Evolutionary conservation across 2,113 vertebrate species (phyloP), one percentile per base, ranked within the genome.

Genomic region (Coracopsis vasa): DNA sequence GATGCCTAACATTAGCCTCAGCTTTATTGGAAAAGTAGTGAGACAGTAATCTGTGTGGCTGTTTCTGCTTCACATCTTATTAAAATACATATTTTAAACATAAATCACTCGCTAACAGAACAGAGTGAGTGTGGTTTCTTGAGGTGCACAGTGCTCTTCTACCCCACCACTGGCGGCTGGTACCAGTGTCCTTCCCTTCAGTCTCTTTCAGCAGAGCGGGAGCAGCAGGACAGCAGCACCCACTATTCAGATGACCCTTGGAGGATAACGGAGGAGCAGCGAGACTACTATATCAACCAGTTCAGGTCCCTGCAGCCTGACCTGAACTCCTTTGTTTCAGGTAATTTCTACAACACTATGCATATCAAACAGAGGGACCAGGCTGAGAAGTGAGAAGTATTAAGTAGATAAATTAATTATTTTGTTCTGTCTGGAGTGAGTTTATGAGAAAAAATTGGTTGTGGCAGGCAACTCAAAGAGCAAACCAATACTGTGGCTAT

Each of bases 251-350:
- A 99, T 18, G 99, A 99, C 95, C 99, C 99, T 95, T 99, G 99
- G 99, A 99, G 99, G 97, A 99, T 99, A 97, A 99, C 99, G 0
- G 99, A 98, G 95, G 99, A 99, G 98, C 99, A 99, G 98, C 97
- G 98, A 64, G 98, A 99, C 67, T 99, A 99, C 95, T 99, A 99
- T 94, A 98, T 99, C 29, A 99, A 98, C 87, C 99, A 99, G 96
- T 99, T 99, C 96, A 98, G 92, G 89, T 98, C 97, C 71, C 98
- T 99, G 53, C 99, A 99, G 98, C 98, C 99, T 0, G 99, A 99
- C 91, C 97, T 99, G 24, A 98, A 96, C 4, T 98, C 98, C 70
- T 99, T 99, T 73, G 98, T 99, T 98, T 98, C 99, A 96, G 99
- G 99, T 99, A 97, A 93, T 31, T 48, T 80, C 90, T 71, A 39